Base-by-base conservation (phyloP, 2,113 vertebrate genomes). In the Petaurus breviceps region DNA sequence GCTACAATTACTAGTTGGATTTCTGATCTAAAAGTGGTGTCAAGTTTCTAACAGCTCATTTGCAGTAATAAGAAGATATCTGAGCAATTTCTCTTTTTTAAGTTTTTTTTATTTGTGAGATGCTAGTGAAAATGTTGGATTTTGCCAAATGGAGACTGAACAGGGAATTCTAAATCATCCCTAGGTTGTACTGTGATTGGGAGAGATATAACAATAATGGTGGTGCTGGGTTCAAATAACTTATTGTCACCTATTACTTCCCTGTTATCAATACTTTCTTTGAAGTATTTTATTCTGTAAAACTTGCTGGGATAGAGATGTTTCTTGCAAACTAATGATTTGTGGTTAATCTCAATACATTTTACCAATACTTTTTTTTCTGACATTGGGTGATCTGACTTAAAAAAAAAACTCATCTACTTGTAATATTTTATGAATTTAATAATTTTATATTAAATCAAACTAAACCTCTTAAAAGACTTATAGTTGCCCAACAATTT, bases 371-470 rank as follows among this genome's bases (percentile, higher is more conserved):
- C 10, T 61, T 57, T 57, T 3, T 57, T 26, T 61, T 37, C 19
- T n/a, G 31, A 77, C 37, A n/a, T 77, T 77, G 61, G 37, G 37
- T 84, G 37, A 22, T 31, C 28, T 61, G 57, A 61, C 1, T 31
- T 61, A 12, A 54, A 57, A 16, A 68, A 68, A 5, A n/a, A 31
- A 24, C 28, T 19, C 14, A 84, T 1, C 19, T 23, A 23, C 1
- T 84, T 84, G 6, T 8, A 43, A 43, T 43, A 43, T 22, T 43
- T 84, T 61, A 46, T 24, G 37, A 84, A 94, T 52, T 43, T 54
- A 37, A 92, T 92, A 90, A 95, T 77, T 95, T 96, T 50, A 24
- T 52, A 49, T 95, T 68, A 31, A 16, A 95, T 90, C 53, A 53
- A 43, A 37, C 37, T 92, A 31, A 37, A 14, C 49, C 90, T 68